These are phyloP conservation scores for Monopis laevigella DNA, from an alignment of 2,888 invertebrate genomes.

Conservation along the genomic window DNA sequence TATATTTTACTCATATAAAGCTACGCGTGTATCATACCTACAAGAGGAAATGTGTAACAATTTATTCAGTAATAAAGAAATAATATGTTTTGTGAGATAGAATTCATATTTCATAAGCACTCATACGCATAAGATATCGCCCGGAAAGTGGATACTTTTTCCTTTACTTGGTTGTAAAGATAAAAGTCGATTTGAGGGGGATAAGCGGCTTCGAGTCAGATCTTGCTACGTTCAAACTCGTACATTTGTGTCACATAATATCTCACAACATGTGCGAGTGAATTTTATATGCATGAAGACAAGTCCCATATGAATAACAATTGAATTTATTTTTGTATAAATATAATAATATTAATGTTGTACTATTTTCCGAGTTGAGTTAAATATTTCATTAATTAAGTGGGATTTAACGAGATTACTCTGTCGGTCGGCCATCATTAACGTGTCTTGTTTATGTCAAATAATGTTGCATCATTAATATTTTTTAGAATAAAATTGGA, in stretches of 20 bases:
- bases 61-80: slow-evolving; percentile 59
- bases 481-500: too few species aligned
- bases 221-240: slow-evolving; percentile 42
- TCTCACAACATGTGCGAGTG: slow-evolving; percentile 40
- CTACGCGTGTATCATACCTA: too few species aligned
- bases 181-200: slow-evolving; percentile 48
- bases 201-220: slow-evolving; percentile 38
- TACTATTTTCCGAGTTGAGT: too few species aligned
- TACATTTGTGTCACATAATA: slow-evolving; percentile 50
- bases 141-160: slow-evolving; percentile 43
- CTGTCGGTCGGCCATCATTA: too few species aligned
- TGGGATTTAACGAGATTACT: neutral
- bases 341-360: too few species aligned
- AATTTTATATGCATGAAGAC: slow-evolving; percentile 53
- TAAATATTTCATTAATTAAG: too few species aligned
- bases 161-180: slow-evolving; percentile 56
- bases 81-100: slow-evolving; percentile 60
- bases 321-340: too few species aligned
- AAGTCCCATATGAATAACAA: slow-evolving; percentile 16
- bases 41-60: slow-evolving; percentile 41
- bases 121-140: slow-evolving; percentile 56
- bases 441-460: too few species aligned
- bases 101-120: slow-evolving; percentile 64
- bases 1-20: too few species aligned
- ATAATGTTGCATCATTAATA: too few species aligned